Base-by-base conservation (phyloP, 1,140 invertebrate genomes). In the Galleria mellonella region DNA sequence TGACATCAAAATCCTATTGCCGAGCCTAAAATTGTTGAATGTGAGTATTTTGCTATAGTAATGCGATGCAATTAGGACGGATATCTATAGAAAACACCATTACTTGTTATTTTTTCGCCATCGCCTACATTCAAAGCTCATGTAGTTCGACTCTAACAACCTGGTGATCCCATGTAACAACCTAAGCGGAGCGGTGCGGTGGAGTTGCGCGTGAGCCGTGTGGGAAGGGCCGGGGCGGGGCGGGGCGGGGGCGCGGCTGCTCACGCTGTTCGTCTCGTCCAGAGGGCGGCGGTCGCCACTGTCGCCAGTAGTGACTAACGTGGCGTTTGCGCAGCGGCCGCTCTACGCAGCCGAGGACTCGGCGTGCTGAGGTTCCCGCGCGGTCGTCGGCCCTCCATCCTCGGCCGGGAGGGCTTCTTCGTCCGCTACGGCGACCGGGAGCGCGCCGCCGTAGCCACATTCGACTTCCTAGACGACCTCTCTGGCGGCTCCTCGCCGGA, bases 371-470 rank as follows among this genome's bases (percentile, higher is more conserved):
- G 82, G 51, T 56, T 75, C 68, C 55, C 86, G 77, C 75, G 78
- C 62, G 43, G 55, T 45, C 79, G 78, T 47, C 83, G 91, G 35
- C 90, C 91, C 12, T 92, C 91, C 52, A 93, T 94, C 70, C 90
- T 94, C 57, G 92, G 91, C 48, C 87, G 92, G 29, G 88, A 90
- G 31, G 91, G 92, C 64, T 92, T 94, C 79, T 94, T 89, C 87
- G 90, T 92, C 27, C 89, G 92, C 48, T 94, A 90, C 78, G 92
- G 92, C n/a, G 91, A 92, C 47, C 91, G 92, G 60, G 92, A 94
- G 70, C 86, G 88, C 39, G 92, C 93, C 72, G 92, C 92, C 13
- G 90, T 94, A 38, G 91, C 92, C 23, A 91, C 90, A 53, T 94
- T 94, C 74, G 92, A 94, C 82, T 94, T 94, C 84, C 87, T 94